Base-by-base conservation (phyloP, 2,888 invertebrate species). In the Drosophila rellima region DNA sequence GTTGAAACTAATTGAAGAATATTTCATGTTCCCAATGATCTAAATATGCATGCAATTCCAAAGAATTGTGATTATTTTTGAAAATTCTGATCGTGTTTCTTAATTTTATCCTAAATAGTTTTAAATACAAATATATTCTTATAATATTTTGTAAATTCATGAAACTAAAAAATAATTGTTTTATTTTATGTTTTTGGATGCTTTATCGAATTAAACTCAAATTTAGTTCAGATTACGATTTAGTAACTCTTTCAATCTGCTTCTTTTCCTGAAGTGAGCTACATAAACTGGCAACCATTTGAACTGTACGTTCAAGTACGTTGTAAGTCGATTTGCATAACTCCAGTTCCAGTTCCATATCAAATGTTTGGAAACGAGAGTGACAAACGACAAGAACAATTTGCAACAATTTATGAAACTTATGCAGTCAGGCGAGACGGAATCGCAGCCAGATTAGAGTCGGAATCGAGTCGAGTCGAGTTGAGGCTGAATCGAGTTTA, bases 321-420 rank as follows among this genome's bases (percentile, higher is more conserved):
- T n/a, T n/a, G n/a, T 35, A 8, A 37, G 40, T 55, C 37, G 33
- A 54, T 63, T 60, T 56, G 72, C 56, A 31, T 8, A 40, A 55
- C 40, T 52, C 35, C 51, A 50, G 37, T 63, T 51, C 42, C 55
- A 64, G 63, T 44, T 54, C 39, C 65, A 65, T 40, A 40, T 42
- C 64, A 40, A n/a, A 20, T 33, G 13, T 33, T 15, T 11, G n/a
- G 26, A 31, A 44, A 37, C 40, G 26, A 45, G 31, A 74, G 82
- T 73, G 82, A 65, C 69, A 72, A 69, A 62, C 63, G 65, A 68
- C 72, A 69, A 56, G 39, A 63, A 74, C 71, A 75, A 74, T 77
- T 89, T 88, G 88, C 88, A 71, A 75, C 82, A 81, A 89, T 88
- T 87, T 85, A 88, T 89, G 82, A 73, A 75, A 87, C 75, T 83